Conservation (phyloP, 2,797 vertebrate species). For the Propithecus deckenii region DNA sequence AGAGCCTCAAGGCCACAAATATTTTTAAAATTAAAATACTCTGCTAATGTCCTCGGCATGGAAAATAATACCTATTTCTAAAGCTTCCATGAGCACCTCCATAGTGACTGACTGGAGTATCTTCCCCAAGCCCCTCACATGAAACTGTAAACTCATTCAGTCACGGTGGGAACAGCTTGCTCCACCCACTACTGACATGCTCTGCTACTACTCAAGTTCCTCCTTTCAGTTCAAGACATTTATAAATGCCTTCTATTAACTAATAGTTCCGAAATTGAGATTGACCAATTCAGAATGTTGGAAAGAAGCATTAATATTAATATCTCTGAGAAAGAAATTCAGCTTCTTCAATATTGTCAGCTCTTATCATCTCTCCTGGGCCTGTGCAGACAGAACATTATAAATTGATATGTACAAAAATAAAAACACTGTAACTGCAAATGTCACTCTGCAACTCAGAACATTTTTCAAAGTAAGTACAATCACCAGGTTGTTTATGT, state of each 20-base stretch:
- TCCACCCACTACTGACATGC: no score
- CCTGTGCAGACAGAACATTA: background rate
- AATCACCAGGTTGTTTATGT: slow-evolving; percentile 14
- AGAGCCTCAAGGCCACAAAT: background rate
- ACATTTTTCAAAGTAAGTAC: slow-evolving; percentile 17
- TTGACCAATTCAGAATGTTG: background rate
- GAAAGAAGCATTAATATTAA: background rate
- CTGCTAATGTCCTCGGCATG: background rate
- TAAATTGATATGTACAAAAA: background rate
- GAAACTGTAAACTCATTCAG: background rate
- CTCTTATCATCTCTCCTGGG: background rate
- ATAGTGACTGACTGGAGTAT: background rate
- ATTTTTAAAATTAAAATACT: slow-evolving; percentile 2
- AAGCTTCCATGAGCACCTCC: background rate
- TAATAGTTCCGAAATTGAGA: background rate
- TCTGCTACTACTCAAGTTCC: background rate
- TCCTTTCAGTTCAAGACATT: background rate
- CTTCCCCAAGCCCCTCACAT: background rate
- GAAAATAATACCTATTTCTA: background rate
- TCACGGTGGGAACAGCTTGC: background rate
- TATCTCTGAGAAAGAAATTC: background rate
- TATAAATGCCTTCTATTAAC: background rate
- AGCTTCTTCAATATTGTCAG: background rate
- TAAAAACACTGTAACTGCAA: background rate
- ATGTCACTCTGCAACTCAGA: background rate